Base-by-base conservation (phyloP, 2,113 vertebrate species). In the Telmatochromis sp. region DNA sequence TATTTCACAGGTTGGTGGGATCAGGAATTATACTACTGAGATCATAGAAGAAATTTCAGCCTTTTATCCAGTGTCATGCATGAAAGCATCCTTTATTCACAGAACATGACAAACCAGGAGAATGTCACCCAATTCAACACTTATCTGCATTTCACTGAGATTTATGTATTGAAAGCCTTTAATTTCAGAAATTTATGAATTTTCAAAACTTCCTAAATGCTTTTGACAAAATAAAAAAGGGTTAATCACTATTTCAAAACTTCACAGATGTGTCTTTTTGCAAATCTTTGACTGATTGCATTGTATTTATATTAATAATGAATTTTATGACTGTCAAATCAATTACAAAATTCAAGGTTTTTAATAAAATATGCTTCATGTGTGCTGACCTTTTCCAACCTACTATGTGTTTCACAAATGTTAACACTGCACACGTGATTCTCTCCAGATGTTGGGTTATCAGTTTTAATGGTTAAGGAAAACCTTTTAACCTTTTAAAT, bases 11-110 rank as follows among this genome's bases (percentile, higher is more conserved):
- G 97, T 87, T 97, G 97, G 97, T 97, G 96, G 96, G 97, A 98
- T 95, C 94, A 97, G 91, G 97, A 98, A 81, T 95, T 97, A 81
- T 97, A 98, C 90, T 97, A 97, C 86, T 98, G 91, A 96, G 79
- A 60, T 35, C 51, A 78, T 13, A 73, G 17, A 68, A 26, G 42
- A 63, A 51, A 40, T 65, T 63, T 9, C 26, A 55, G 9, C 5
- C 42, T 2, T 84, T 35, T 35, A 37, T 79, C 60, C 23, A 33
- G 19, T n/a, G 51, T 11, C 23, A 14, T 21, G 10, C 58, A 90
- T 53, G 40, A 79, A 83, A 68, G 26, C 26, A 47, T 0, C 26
- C 9, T 49, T 78, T 12, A 28, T n/a, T 33, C 15, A 11, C 55
- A 83, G 14, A 80, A 63, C 53, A 7, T 47, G 68, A 49, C 45